Conservation (phyloP, 2,797 vertebrate genomes). For the Pseudocheirus occidentalis region DNA sequence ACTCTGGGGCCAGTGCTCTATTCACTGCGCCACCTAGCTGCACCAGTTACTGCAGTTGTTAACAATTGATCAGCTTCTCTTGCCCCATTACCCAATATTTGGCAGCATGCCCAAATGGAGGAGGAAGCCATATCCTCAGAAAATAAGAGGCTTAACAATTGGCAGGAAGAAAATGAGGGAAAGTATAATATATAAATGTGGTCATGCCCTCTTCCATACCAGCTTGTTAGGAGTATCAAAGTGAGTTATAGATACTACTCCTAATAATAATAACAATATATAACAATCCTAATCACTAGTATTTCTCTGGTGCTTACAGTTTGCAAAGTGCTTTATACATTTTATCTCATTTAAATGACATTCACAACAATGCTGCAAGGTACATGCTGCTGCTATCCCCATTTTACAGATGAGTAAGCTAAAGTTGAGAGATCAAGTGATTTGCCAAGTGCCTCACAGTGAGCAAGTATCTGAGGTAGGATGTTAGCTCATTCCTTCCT, state of each 20-base stretch:
- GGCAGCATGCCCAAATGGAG: not conserved
- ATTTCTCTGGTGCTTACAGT: not conserved
- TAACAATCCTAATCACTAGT: not conserved
- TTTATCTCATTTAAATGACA: not conserved
- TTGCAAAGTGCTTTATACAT: not conserved
- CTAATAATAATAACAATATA: too few species aligned
- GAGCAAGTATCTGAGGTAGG: not conserved
- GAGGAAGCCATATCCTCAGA: not conserved
- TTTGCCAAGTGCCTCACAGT: not conserved
- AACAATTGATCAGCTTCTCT: not conserved
- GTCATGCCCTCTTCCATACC: not conserved
- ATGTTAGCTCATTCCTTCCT: not conserved
- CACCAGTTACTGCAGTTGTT: too few species aligned
- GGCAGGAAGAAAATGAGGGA: not conserved
- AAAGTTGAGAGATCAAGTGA: not conserved
- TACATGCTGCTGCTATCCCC: not conserved
- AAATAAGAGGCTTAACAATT: not conserved
- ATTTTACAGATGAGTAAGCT: not conserved
- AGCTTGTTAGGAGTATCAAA: not conserved
- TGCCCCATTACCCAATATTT: not conserved
- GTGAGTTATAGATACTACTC: not conserved
- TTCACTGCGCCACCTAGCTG: too few species aligned
- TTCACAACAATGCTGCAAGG: not conserved
- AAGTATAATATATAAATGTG: not conserved
- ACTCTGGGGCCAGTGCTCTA: too few species aligned